A percentile compares a stretch with the other conserved stretches of the same genome.
Conservation (phyloP, 2,797 vertebrate species). For the Setipinna tenuifilis region DNA sequence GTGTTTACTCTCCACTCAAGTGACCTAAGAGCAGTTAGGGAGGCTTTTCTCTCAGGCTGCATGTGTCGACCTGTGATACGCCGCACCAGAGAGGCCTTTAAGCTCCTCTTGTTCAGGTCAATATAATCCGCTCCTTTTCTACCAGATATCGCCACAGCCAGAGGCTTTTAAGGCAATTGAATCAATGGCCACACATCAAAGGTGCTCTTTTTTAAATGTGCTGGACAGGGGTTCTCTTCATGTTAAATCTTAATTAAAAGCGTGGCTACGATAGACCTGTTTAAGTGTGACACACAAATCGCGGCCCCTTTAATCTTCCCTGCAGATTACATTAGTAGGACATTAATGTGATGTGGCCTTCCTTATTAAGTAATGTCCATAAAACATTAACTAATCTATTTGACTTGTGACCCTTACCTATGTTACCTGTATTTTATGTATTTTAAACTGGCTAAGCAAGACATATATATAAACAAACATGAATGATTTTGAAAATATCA, state of each 20-base stretch:
- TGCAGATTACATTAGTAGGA: background rate
- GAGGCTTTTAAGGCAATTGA: constrained; percentile 49
- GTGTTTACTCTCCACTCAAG: constrained; percentile 22
- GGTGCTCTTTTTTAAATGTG: constrained; percentile 43
- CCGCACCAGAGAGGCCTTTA: constrained; percentile 21
- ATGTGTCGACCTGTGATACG: background rate
- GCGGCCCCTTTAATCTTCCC: background rate
- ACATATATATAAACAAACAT: no score
- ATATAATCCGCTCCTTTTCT: constrained; percentile 26
- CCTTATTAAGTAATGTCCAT: background rate
- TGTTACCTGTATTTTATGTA: no score
- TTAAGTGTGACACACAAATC: background rate
- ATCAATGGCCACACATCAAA: constrained; percentile 48
- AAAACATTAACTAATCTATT: background rate
- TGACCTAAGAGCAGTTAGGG: constrained; percentile 6
- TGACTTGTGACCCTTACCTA: background rate
- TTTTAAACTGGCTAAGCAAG: no score
- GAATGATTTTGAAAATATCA: no score
- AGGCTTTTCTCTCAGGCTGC: background rate
- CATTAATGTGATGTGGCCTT: background rate
- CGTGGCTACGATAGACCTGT: background rate
- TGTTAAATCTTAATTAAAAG: constrained; percentile 45
- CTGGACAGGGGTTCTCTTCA: constrained; percentile 37
- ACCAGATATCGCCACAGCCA: constrained; percentile 27
- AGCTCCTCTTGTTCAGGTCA: constrained; percentile 20